Evolutionary conservation across 1,140 invertebrate genomes (phyloP).

Genomic region (Thalassaphorura encarpata): DNA sequence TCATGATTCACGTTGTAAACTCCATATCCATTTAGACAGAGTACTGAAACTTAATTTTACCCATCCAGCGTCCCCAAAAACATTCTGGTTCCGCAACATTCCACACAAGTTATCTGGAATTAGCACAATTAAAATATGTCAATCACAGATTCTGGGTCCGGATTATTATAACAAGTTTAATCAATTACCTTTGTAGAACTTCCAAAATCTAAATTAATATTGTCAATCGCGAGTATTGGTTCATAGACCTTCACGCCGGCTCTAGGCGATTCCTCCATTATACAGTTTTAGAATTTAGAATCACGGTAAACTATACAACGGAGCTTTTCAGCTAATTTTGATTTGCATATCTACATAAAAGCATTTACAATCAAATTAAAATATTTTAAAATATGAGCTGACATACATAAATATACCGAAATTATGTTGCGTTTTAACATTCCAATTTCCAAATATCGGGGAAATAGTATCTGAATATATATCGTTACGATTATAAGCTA

Average conservation of each 20-base stretch:
- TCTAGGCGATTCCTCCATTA: no score
- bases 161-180: neutral
- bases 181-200: neutral
- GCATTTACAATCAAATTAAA: neutral
- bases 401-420: no score
- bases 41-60: conserved; percentile 10
- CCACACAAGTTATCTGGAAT: conserved; percentile 27
- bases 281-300: conserved; percentile 8
- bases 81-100: conserved; percentile 28
- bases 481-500: no score
- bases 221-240: conserved; percentile 2
- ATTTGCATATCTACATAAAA: neutral
- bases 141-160: neutral
- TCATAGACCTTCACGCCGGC: conserved; percentile 14
- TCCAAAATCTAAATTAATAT: neutral
- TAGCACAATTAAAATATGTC: neutral
- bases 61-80: conserved; percentile 30
- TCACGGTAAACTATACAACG: no score
- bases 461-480: no score
- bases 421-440: no score
- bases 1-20: neutral
- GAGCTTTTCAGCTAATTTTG: no score
- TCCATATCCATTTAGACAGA: neutral
- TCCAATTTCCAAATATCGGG: no score
- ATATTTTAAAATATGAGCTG: neutral